These are phyloP conservation scores for Meteorus colon DNA, from an alignment of 2,888 invertebrate genomes.

Conservation along the genomic window DNA sequence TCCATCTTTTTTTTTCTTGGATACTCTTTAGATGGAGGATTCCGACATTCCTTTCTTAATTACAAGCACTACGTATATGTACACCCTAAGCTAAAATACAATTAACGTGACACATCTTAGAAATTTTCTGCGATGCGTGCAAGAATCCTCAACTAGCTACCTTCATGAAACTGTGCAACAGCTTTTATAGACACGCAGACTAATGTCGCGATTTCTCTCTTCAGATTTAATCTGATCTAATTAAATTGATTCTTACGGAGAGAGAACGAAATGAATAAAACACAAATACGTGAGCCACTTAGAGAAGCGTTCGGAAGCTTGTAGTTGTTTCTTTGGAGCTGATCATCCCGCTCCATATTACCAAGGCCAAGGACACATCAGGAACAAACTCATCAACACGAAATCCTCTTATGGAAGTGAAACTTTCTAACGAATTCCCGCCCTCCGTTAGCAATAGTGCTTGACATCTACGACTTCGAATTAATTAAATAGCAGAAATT, in stretches of 20 bases:
- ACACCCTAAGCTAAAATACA: slow-evolving; percentile 47
- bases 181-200: slow-evolving; percentile 27
- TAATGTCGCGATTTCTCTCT: not conserved
- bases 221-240: slow-evolving; percentile 12
- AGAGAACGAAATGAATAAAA: not conserved
- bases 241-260: slow-evolving; percentile 5
- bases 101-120: slow-evolving; percentile 56
- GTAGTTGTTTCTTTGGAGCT: not conserved
- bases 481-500: slow-evolving; percentile 68
- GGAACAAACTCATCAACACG: slow-evolving; percentile 40
- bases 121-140: slow-evolving; percentile 29
- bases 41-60: not conserved
- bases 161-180: slow-evolving; percentile 49
- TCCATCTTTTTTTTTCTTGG: not conserved
- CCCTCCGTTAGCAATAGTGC: slow-evolving; percentile 17
- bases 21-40: not conserved
- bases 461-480: slow-evolving; percentile 62
- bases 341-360: slow-evolving; percentile 43
- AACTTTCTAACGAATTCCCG: slow-evolving; percentile 62
- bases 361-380: slow-evolving; percentile 28
- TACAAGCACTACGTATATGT: not conserved
- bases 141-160: slow-evolving; percentile 42
- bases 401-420: slow-evolving; percentile 64
- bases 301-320: slow-evolving; percentile 29
- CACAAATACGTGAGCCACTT: slow-evolving; percentile 47